These are phyloP conservation scores for Sinodicranocentrus sp. DNA, from an alignment of 2,888 invertebrate species.

Conservation along the genomic window DNA sequence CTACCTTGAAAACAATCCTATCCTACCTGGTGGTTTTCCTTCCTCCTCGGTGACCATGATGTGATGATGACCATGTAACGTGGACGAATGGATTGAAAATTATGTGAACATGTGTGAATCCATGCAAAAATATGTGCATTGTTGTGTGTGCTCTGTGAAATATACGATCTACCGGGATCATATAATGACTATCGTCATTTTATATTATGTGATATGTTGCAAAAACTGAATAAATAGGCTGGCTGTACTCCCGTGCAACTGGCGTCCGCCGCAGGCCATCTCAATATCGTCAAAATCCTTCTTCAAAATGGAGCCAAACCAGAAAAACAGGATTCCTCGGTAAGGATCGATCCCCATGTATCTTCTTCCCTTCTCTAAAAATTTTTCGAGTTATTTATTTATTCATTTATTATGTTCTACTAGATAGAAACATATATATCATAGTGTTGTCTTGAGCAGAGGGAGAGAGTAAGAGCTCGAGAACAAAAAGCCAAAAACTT, in stretches of 20 bases:
- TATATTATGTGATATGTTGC: conserved; percentile 47
- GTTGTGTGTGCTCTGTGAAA: not conserved
- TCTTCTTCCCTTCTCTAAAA: conserved; percentile 36
- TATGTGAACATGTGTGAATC: not conserved
- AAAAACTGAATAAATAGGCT: conserved; percentile 79
- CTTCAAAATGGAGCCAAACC: conserved; percentile 84
- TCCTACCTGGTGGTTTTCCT: conserved; percentile 2
- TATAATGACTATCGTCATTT: conserved; percentile 39
- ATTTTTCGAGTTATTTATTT: conserved; percentile 20
- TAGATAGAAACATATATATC: conserved; percentile 6
- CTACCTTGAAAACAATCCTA: conserved; percentile 6
- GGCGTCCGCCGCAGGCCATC: conserved; percentile 90
- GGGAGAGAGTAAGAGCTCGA: not conserved
- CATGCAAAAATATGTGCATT: conserved; percentile 11
- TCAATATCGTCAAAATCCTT: conserved; percentile 86
- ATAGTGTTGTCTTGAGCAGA: conserved; percentile 3
- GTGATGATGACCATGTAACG: conserved; percentile 38
- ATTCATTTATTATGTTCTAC: conserved; percentile 24
- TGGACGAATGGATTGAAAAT: conserved; percentile 7
- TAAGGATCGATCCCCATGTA: conserved; percentile 78
- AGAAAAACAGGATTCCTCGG: conserved; percentile 87
- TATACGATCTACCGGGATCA: not conserved
- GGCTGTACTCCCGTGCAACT: conserved; percentile 88
- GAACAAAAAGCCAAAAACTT: not conserved
- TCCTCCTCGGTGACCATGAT: not conserved